Evolutionary conservation across 1,140 invertebrate genomes (phyloP), one percentile per base, ranked within the genome.

Genomic region (Lepidurus apus): DNA sequence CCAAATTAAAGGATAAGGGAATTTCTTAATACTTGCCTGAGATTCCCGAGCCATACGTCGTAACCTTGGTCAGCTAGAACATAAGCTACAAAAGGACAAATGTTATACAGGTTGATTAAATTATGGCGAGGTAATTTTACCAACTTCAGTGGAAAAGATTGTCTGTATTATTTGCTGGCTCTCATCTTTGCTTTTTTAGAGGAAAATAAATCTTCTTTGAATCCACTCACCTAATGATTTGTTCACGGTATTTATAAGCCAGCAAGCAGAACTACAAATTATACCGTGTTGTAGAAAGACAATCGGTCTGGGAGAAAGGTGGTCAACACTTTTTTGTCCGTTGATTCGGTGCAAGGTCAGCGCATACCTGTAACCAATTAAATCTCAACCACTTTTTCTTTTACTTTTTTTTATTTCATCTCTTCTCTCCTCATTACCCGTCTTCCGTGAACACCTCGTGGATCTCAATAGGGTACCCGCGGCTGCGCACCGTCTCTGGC

Each of bases 21-120:
- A 34, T 34, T 34, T 34, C 34, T 34, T 2, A 21, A 65, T 65
- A 65, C 53, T 65, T 65, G 53, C 53, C 53, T 65, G 17, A 65
- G 13, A 82, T 91, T 91, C 6, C 87, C 88, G 77, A 90, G 78
- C 90, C 90, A 92, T 24, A 95, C 89, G 84, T 95, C 93, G 80
- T 90, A 92, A 1, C 92, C 92, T 1, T 87, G 87, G 82, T 95
- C 92, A 1, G 90, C 90, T 78, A 94, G 84, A 44, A 89, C 85
- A 81, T 89, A 91, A 2, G 83, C 85, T 85, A 11, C 1, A 21
- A 21, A 65, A 21, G 21, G 4, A 17, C 4, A 65, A 21, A 21
- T 11, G 73, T 42, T 4, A 26, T 34, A 3, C 3, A 4, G 34
- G 34, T n/a, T 53, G 11, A 3, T 42, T 26, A 73, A 24, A 34